A percentile compares a stretch with the other conserved stretches of the same genome.
Evolutionary conservation across 2,888 invertebrate genomes (phyloP).

Genomic region (Embidobia sp.): DNA sequence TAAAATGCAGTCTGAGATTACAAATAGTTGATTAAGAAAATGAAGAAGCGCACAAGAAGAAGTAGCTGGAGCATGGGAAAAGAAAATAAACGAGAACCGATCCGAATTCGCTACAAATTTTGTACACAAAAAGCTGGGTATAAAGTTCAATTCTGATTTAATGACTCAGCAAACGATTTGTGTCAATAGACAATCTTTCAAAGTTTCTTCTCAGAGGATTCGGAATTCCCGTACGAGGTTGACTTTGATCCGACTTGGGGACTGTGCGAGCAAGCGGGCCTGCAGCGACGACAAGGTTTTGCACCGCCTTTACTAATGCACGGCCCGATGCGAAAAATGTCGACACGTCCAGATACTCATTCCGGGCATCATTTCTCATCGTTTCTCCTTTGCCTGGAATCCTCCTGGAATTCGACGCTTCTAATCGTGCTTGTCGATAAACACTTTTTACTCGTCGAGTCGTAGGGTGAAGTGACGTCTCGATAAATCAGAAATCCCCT

Average conservation of each 20-base stretch:
- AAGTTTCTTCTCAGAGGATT: conserved; percentile 52
- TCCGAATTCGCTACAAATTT: conserved; percentile 6
- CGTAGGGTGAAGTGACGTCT: conserved; percentile 60
- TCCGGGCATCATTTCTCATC: conserved; percentile 66
- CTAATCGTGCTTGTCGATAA: conserved; percentile 66
- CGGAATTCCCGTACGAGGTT: conserved; percentile 57
- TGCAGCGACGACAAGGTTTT: conserved; percentile 64
- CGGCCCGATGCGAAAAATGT: conserved; percentile 62
- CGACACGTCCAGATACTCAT: conserved; percentile 64
- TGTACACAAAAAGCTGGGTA: conserved; percentile 14
- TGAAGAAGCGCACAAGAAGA: neutral
- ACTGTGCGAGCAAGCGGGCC: conserved; percentile 45
- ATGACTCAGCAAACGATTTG: conserved; percentile 61
- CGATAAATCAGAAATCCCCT: conserved; percentile 62
- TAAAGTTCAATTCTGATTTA: conserved; percentile 57
- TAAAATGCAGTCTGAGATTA: too few species aligned
- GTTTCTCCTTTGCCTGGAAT: conserved; percentile 63
- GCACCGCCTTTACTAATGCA: conserved; percentile 63
- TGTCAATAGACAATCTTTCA: conserved; percentile 59
- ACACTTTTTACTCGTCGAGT: conserved; percentile 59
- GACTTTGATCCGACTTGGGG: conserved; percentile 64
- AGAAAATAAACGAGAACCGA: neutral
- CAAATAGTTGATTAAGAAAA: conserved; percentile 23
- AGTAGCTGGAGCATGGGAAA: neutral
- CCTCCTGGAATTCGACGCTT: conserved; percentile 63